Base-by-base conservation (phyloP, 2,113 vertebrate genomes). In the Ramphastos sulfuratus region DNA sequence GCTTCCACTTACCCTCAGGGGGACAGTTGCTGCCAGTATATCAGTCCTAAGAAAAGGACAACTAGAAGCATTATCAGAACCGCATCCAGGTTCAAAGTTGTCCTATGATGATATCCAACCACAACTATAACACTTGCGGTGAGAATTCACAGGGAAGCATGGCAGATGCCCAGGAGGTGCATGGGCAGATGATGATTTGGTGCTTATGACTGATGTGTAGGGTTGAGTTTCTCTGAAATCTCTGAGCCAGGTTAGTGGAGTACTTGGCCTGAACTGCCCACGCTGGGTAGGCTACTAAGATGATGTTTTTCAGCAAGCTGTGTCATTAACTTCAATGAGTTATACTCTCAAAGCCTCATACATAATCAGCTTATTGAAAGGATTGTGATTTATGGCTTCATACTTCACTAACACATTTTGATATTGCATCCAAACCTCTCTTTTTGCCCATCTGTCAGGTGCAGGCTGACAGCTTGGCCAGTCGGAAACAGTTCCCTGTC, bases 311-410 rank as follows among this genome's bases (percentile, higher is more conserved):
- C 37, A 85, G 71, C 91, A 87, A 73, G 55, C 74, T 63, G 50
- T 89, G 84, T 73, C 81, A 77, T 91, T 94, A 54, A 87, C 54
- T 82, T 92, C 33, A 39, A 27, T 72, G 87, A 85, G 30, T 96
- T 94, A 81, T 18, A 33, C 48, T 71, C 79, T 44, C 80, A 61
- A 73, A 91, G 77, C 72, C 75, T 64, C 28, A 65, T 77, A 44
- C 35, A 7, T 83, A 83, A 94, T 90, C 79, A 81, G 23, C 87
- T 92, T 91, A 87, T 74, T 81, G 94, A 77, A 83, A 52, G 39
- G 59, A 30, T 88, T 78, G 69, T 16, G 8, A 63, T 92, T 94
- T 94, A 75, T 85, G 61, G 35, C 85, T 75, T 86, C 44, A 2
- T 17, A 11, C 76, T 90, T 95, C 35, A 27, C 65, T 58, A 12